Base-by-base conservation (phyloP, 1,140 invertebrate species). In the Cepaea nemoralis region DNA sequence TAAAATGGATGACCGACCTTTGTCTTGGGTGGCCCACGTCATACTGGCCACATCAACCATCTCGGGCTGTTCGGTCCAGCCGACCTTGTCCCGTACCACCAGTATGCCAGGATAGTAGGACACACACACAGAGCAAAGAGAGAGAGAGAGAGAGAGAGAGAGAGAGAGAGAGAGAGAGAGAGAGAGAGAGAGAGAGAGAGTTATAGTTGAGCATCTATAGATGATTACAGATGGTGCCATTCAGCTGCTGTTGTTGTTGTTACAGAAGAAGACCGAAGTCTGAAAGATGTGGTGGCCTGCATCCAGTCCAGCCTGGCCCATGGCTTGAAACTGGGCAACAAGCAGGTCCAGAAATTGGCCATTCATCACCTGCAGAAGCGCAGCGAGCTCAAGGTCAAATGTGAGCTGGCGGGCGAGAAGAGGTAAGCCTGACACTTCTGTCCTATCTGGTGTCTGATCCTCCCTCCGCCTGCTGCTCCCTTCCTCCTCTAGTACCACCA, bases 341-440 rank as follows among this genome's bases (percentile, higher is more conserved):
- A 77, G 59, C 82, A 83, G 37, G 85, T 77, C 37, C 69, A 73
- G 14, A 74, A 83, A 35, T 83, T 79, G 31, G 86, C 86, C 16
- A 83, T 83, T 69, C 74, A 83, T 39, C 81, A 87, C 42, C 74
- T 88, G 39, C 85, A 87, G 83, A 84, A 82, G 81, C 80, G 80
- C 69, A 84, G 81, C 55, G 84, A 88, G 77, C 81, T 88, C n/a
- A 85, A 84, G 71, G 85, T 89, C 74, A 89, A 89, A 73, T 86
- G 84, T 84, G 88, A 89, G 85, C 88, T 85, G 81, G 83, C 84
- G 69, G 86, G 86, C n/a, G 88, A 89, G 77, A 88, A 86, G 81
- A 86, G 88, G 88, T 89, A 83, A 84, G 81, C 78, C 5, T 22
- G 24, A 31, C 48, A 27, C 22, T 48, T 37, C 27, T 31, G 6